phyloP scores from a whole-genome alignment of 2,797 vertebrate genomes.

The Hylomyscus alleni region DNA sequence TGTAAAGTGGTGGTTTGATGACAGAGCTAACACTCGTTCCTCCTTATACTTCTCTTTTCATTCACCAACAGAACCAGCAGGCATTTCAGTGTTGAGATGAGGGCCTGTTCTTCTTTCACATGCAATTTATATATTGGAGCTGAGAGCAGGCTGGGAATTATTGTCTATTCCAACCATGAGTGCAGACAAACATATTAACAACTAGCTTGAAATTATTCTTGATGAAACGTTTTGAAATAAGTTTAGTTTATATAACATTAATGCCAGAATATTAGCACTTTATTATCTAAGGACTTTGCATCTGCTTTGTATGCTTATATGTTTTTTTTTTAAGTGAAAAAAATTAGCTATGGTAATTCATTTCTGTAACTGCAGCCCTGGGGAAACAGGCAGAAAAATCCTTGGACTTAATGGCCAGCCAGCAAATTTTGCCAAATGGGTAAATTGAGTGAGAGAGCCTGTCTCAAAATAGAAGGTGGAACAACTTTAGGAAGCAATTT shows the following conservation, averaged over 20 bases:
- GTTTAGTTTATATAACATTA: neutral
- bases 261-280: neutral
- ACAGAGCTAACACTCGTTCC: neutral
- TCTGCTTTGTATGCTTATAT: neutral
- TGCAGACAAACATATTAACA: conserved; percentile 36
- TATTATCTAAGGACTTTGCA: conserved; percentile 2
- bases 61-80: neutral
- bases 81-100: neutral
- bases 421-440: neutral
- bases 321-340: neutral
- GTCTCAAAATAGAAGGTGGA: neutral
- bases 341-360: too few species aligned
- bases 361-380: neutral
- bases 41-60: neutral
- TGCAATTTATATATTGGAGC: neutral
- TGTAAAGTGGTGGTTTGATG: neutral
- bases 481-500: neutral
- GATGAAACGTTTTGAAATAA: conserved; percentile 46
- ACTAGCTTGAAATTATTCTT: neutral
- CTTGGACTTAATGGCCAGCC: neutral
- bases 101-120: neutral
- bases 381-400: neutral
- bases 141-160: neutral
- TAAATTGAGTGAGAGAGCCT: neutral
- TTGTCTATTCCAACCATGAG: neutral